A percentile compares a stretch with the other conserved stretches of the same genome.
Conservation (phyloP, 53 echinoderm and acorn worm genomes). For the Zoroaster sp. region DNA sequence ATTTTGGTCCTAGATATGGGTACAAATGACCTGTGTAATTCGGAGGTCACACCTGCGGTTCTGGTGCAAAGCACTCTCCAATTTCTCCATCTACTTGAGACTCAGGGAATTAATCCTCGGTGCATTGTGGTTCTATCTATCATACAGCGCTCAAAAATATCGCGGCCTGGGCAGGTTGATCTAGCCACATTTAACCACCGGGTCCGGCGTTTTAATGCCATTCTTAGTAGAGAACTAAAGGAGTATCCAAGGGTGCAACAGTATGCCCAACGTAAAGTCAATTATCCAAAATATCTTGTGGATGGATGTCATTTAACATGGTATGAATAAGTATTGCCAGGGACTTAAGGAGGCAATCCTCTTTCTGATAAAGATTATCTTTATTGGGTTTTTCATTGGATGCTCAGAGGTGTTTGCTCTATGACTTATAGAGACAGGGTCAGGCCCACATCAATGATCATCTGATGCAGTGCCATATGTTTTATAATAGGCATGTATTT, state of each 20-base stretch:
- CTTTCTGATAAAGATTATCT: background rate
- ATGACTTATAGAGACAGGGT: background rate
- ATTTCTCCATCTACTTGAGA: background rate
- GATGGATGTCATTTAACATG: constrained; percentile 1
- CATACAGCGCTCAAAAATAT: background rate
- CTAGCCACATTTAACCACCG: constrained; percentile 39
- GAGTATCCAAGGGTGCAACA: background rate
- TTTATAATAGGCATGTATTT: background rate
- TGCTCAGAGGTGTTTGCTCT: background rate
- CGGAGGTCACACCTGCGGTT: background rate
- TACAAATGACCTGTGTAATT: constrained; percentile 13
- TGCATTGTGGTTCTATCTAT: background rate
- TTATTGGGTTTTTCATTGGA: background rate
- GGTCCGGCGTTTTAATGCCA: background rate
- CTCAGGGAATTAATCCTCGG: background rate
- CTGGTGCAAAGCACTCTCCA: background rate
- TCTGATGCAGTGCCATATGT: background rate
- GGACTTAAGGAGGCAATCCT: background rate
- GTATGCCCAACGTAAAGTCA: background rate
- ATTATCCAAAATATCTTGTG: background rate
- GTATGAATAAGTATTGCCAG: background rate
- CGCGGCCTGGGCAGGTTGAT: background rate
- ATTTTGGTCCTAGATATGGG: background rate
- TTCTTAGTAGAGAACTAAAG: background rate
- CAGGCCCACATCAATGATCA: background rate